phyloP scores from a whole-genome alignment of 2,113 vertebrate genomes.

The Ochotona curzoniae region DNA sequence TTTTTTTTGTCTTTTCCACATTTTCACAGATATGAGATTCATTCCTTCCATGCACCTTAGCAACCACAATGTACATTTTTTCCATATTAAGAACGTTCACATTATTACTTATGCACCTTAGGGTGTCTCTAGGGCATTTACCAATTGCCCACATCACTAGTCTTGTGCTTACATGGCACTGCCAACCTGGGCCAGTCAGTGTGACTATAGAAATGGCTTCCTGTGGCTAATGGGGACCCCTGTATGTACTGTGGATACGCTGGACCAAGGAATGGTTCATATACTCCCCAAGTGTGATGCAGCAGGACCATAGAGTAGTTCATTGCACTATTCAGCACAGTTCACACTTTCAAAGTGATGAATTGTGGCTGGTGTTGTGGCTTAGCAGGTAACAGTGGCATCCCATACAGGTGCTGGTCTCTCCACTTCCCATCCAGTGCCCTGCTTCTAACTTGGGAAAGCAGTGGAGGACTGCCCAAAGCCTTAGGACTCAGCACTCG shows the following conservation, averaged over 20 bases:
- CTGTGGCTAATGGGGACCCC: background rate
- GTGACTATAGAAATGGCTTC: background rate
- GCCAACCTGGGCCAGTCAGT: no score
- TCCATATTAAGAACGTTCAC: background rate
- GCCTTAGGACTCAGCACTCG: no score
- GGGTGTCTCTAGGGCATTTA: background rate
- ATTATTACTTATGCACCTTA: background rate
- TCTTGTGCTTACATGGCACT: background rate
- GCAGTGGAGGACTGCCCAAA: no score
- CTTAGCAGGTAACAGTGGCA: no score
- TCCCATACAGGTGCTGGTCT: no score
- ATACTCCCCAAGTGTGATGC: background rate
- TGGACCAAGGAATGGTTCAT: background rate
- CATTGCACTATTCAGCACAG: background rate
- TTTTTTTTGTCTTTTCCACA: background rate
- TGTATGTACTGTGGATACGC: background rate
- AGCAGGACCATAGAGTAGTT: background rate
- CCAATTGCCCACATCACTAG: background rate
- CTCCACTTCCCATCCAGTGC: no score
- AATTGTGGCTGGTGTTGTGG: no score
- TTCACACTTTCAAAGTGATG: background rate
- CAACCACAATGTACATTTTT: background rate
- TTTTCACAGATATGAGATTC: background rate
- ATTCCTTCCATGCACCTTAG: background rate
- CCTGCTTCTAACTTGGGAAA: no score